phyloP scores from a whole-genome alignment of 2,113 vertebrate genomes.

The Callaeas wilsoni region DNA sequence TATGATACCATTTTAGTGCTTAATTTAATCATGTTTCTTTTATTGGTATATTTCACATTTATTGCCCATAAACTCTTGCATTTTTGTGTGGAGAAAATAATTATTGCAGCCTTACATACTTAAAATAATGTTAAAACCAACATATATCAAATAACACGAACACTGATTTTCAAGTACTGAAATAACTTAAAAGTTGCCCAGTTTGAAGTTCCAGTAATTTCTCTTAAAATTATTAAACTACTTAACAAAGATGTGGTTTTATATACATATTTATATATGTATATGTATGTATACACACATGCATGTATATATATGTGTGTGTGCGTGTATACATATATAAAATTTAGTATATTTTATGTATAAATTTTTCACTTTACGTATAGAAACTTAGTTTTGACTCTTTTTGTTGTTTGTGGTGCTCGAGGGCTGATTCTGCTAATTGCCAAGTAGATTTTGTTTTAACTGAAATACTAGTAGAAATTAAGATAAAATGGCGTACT shows the following conservation, averaged over 20 bases:
- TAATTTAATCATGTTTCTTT: neutral
- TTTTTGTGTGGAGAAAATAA: neutral
- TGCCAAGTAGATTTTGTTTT: neutral
- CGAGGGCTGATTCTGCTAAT: neutral
- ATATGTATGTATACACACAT: fast-evolving
- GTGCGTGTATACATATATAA: no score
- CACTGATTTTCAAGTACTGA: neutral
- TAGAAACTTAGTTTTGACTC: neutral
- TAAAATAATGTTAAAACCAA: neutral
- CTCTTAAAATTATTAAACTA: neutral
- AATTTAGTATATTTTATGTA: no score
- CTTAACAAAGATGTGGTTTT: neutral
- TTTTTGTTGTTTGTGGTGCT: neutral
- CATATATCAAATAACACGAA: neutral
- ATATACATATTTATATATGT: neutral
- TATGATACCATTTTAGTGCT: neutral
- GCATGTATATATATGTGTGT: no score
- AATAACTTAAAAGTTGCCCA: neutral
- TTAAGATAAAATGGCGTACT: neutral
- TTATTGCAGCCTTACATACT: neutral
- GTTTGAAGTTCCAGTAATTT: neutral
- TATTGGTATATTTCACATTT: neutral
- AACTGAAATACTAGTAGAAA: neutral
- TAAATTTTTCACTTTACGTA: neutral
- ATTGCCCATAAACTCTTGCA: neutral